Base-by-base conservation (phyloP, 2,797 vertebrate species). In the Silurus lanzhouensis region DNA sequence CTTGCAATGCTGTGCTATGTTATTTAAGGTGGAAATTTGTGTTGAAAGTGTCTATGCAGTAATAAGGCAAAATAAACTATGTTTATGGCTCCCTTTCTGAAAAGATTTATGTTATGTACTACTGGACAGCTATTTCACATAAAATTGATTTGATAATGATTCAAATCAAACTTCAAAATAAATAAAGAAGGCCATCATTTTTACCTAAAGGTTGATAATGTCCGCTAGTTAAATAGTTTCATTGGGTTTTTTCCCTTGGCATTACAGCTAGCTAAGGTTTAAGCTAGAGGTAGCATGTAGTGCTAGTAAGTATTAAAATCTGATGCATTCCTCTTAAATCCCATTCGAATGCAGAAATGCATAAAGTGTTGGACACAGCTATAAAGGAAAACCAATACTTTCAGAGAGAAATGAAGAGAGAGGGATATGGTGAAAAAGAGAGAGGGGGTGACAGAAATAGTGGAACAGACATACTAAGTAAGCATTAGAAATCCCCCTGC, bases 401-500 rank as follows among this genome's bases (percentile, higher is more conserved):
- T n/a, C 48, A 20, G 14, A 25, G 48, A n/a, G 72, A 60, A 19
- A 66, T 13, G 67, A 84, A 86, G 84, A 66, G 72, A 82, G 84
- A 84, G 87, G 82, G 84, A 87, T 86, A 86, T 3, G 44, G 38
- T 27, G 57, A 60, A 60, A 68, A 2, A 67, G 57, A 61, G 38
- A 79, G 15, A 38, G 44, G 2, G 57, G 25, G 27, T 6, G 58
- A 13, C 5, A 68, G 20, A 66, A 63, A 63, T 64, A n/a, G 25
- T 63, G 31, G 38, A 20, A 66, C 44, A 61, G 52, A 38, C 7
- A 31, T 13, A 55, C 38, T 57, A 20, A 52, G 88, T 87, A 90
- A 90, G 85, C 72, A 77, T 84, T 88, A 85, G 86, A 89, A 77
- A 79, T 84, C 76, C 83, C 52, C 38, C 31, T 22, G 52, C 52